phyloP scores from a whole-genome alignment of 1,140 invertebrate genomes.

The Teleopsis dalmanni region DNA sequence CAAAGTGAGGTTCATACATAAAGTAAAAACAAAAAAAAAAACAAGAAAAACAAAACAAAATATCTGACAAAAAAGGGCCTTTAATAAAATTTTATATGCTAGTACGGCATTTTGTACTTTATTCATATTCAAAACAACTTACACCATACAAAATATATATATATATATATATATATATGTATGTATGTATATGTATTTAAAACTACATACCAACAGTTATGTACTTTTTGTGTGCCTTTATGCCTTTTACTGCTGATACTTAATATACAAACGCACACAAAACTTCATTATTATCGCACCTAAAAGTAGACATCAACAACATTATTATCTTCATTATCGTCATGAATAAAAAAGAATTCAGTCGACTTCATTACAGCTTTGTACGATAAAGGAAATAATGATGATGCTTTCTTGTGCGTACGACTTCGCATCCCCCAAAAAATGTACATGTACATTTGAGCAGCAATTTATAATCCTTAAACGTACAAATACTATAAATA shows the following conservation, averaged over 20 bases:
- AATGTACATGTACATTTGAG: too few species aligned
- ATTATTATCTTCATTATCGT: not conserved
- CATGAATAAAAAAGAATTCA: too few species aligned
- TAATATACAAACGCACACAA: not conserved
- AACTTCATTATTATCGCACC: not conserved
- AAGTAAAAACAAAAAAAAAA: not conserved
- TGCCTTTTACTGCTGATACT: conserved; percentile 24
- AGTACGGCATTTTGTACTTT: not conserved
- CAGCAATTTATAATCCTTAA: too few species aligned
- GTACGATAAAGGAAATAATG: too few species aligned
- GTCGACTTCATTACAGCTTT: too few species aligned
- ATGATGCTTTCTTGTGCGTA: too few species aligned
- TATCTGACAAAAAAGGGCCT: not conserved
- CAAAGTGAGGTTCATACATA: not conserved
- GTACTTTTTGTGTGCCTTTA: conserved; percentile 30
- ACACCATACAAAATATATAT: not conserved
- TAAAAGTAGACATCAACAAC: not conserved
- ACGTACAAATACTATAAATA: too few species aligned
- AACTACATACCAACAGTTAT: not conserved
- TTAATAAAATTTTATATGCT: not conserved
- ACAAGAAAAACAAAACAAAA: not conserved
- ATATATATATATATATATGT: not conserved
- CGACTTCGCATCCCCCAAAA: too few species aligned
- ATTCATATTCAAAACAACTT: too few species aligned
- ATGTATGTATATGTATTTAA: not conserved